These are phyloP conservation scores for Euschistus heros DNA, from an alignment of 1,140 invertebrate species.

Conservation along the genomic window DNA sequence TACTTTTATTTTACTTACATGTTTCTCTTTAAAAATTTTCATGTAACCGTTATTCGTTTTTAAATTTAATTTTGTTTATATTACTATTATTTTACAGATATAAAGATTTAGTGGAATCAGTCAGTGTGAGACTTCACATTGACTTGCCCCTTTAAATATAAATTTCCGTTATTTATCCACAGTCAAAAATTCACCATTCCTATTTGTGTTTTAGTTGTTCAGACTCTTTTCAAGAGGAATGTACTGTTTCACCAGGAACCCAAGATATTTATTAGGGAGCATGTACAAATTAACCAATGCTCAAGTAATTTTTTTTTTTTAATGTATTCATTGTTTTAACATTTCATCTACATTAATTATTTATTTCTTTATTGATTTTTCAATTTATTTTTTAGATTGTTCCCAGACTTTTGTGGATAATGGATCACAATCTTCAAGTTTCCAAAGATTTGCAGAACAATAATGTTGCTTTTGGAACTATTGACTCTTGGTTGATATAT, in stretches of 20 bases:
- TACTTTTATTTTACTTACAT: too few relatives aligned
- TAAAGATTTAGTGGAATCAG: not conserved
- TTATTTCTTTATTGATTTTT: constrained; percentile 1
- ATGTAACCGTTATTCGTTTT: not conserved
- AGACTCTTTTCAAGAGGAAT: constrained; percentile 52
- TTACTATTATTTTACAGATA: not conserved
- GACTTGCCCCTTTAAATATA: not conserved
- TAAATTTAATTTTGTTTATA: not conserved
- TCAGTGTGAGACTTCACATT: not conserved
- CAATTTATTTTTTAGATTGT: constrained; percentile 49
- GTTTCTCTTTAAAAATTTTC: too few relatives aligned
- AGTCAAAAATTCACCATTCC: not conserved
- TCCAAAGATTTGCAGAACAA: constrained; percentile 46
- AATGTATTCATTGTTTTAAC: not conserved
- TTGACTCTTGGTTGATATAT: constrained; percentile 89
- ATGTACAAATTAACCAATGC: constrained; percentile 67
- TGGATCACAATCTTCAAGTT: constrained; percentile 58
- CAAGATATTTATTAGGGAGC: constrained; percentile 69
- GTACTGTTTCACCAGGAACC: constrained; percentile 62
- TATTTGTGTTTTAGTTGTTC: constrained; percentile 38
- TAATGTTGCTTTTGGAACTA: constrained; percentile 71
- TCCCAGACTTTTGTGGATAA: constrained; percentile 62
- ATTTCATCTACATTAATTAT: not conserved
- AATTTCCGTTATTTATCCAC: not conserved
- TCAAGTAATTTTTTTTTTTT: constrained; percentile 45